Conservation (phyloP, 2,888 invertebrate species). For the Melanchra persicariae region DNA sequence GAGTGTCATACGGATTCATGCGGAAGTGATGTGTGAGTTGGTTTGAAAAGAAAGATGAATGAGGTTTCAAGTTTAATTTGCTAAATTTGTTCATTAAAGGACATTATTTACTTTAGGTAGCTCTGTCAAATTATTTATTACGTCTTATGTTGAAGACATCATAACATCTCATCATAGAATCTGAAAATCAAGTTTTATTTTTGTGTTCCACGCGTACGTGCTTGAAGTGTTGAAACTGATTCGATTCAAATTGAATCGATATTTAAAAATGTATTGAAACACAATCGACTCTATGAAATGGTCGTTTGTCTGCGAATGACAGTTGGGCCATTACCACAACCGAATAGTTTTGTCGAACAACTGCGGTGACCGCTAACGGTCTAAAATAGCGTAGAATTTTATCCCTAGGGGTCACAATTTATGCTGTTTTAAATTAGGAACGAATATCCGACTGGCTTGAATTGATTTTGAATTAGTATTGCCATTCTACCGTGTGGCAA, state of each 20-base stretch:
- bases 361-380: not conserved
- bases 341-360: conserved; percentile 25
- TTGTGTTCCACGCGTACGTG: too few species aligned
- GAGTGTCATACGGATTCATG: conserved; percentile 38
- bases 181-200: not conserved
- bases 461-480: conserved; percentile 3
- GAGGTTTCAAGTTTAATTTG: conserved; percentile 27
- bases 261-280: conserved; percentile 19
- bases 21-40: conserved; percentile 18
- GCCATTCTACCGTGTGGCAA: too few species aligned
- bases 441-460: not conserved
- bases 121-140: not conserved
- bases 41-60: conserved; percentile 21
- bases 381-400: conserved; percentile 9
- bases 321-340: conserved; percentile 21
- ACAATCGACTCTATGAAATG: conserved; percentile 40
- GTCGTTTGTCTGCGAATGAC: conserved; percentile 37
- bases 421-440: conserved; percentile 19
- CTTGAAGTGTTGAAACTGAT: not conserved
- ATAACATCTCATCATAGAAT: too few species aligned
- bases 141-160: not conserved
- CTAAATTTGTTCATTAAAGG: not conserved
- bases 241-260: conserved; percentile 10
- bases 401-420: not conserved
- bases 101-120: too few species aligned